Base-by-base conservation (phyloP, 1,140 invertebrate genomes). In the Melitaea cinxia region DNA sequence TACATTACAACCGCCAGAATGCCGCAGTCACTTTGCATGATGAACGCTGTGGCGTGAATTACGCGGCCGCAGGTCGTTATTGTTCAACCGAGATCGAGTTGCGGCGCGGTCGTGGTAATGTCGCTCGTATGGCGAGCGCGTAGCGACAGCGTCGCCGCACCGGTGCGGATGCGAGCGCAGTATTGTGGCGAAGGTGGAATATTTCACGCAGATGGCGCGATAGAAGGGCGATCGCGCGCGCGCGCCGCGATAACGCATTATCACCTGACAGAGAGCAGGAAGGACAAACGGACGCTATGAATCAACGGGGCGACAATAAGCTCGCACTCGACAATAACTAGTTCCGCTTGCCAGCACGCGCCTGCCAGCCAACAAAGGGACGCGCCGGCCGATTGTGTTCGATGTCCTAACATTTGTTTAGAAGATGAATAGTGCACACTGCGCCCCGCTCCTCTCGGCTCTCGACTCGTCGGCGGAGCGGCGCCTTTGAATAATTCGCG, bases 131-230 rank as follows among this genome's bases (percentile, higher is more conserved):
- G 5, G 24, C 4, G 23, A 14, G 24, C 52, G 6, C 23, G 55
- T n/a, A n/a, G 24, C n/a, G 30, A n/a, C n/a, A n/a, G 3, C 5
- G 1, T 28, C 7, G 5, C 0, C 12, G 68, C 63, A 49, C 26
- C 3, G 1, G 1, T 28, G 10, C 12, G 35, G 15, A 28, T 45
- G 65, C 62, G 28, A 64, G 58, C 53, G 57, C 68, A 65, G 75
- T 70, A 82, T 85, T 84, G 82, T 83, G 45, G 65, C 67, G 61
- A 63, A 68, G 74, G 73, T 68, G 78, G 85, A 88, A 83, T 88
- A 89, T 85, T 88, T 89, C 85, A 88, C 81, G 81, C 75, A 79
- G 85, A 88, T 86, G 83, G 73, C 74, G 62, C 85, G 85, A 88
- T 87, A 86, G 75, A 69, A 56, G 73, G 54, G 70, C 72, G 78